Evolutionary conservation across 2,888 invertebrate species (phyloP).

Genomic region (Torymus auratus): DNA sequence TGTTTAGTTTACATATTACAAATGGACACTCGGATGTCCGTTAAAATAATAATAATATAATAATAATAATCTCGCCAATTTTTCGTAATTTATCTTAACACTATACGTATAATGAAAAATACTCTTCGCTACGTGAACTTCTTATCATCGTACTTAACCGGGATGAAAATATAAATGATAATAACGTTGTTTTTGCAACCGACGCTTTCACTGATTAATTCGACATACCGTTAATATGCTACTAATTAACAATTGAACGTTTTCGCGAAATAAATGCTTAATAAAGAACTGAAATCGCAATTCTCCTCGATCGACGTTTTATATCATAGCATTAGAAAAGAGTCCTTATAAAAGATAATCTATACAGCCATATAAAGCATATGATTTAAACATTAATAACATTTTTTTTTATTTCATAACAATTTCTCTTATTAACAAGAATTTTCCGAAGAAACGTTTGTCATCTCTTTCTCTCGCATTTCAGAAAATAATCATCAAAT

Average conservation of each 20-base stretch:
- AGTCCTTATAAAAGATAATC: slow-evolving; percentile 39
- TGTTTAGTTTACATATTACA: slow-evolving; percentile 55
- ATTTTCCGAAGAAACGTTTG: slow-evolving; percentile 9
- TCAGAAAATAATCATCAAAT: slow-evolving; percentile 28
- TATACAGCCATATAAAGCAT: slow-evolving; percentile 46
- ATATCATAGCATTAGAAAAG: background rate
- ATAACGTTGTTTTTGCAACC: background rate
- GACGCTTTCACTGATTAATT: slow-evolving; percentile 24
- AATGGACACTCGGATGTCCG: slow-evolving; percentile 47
- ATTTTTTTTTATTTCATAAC: slow-evolving; percentile 20
- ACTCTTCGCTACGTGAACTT: slow-evolving; percentile 31
- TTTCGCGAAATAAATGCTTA: slow-evolving; percentile 9
- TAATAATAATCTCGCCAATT: slow-evolving; percentile 54
- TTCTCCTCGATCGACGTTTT: slow-evolving; percentile 5
- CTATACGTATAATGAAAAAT: slow-evolving; percentile 38
- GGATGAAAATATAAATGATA: slow-evolving; percentile 17
- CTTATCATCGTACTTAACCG: slow-evolving; percentile 11
- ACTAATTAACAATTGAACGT: slow-evolving; percentile 31
- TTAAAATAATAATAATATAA: slow-evolving; percentile 25
- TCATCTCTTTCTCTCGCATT: background rate
- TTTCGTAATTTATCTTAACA: slow-evolving; percentile 47
- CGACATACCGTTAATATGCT: slow-evolving; percentile 20
- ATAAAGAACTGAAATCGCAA: background rate
- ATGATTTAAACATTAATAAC: slow-evolving; percentile 25
- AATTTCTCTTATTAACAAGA: slow-evolving; percentile 32